Evolutionary conservation across 2,888 invertebrate species (phyloP).

Genomic region (Sceliomorpha sp.): DNA sequence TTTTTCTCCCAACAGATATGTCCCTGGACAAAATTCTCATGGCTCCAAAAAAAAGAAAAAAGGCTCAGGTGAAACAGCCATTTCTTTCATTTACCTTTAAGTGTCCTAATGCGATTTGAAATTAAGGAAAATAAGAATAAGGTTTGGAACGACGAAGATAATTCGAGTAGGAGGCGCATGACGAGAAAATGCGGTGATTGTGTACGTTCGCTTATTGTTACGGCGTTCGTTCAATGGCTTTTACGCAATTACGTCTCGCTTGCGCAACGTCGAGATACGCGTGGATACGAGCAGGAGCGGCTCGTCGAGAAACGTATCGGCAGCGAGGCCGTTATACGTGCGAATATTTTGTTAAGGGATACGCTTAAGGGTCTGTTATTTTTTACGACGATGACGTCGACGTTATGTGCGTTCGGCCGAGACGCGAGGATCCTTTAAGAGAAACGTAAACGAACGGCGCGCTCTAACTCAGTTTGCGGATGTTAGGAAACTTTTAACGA

Average conservation of each 20-base stretch:
- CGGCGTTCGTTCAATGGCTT: conserved; percentile 29
- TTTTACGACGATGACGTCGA: conserved; percentile 34
- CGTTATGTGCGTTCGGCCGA: conserved; percentile 41
- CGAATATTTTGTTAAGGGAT: conserved; percentile 8
- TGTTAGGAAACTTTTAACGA: too few relatives aligned
- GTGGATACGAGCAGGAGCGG: too few relatives aligned
- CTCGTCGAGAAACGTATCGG: too few relatives aligned
- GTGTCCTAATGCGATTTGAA: too few relatives aligned
- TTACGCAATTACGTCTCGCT: conserved; percentile 32
- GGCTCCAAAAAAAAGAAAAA: too few relatives aligned
- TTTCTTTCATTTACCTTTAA: too few relatives aligned
- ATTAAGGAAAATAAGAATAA: too few relatives aligned
- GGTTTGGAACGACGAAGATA: conserved; percentile 14
- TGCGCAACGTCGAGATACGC: conserved; percentile 12
- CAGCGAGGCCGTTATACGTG: too few relatives aligned
- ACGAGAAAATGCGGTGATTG: conserved; percentile 21
- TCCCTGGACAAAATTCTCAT: too few relatives aligned
- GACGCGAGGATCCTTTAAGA: neutral
- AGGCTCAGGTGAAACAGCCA: too few relatives aligned
- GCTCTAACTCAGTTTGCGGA: conserved; percentile 18
- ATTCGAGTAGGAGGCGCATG: conserved; percentile 18
- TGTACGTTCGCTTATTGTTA: conserved; percentile 40
- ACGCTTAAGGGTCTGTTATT: conserved; percentile 49
- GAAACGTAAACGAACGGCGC: conserved; percentile 37
- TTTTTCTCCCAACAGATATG: too few relatives aligned